Evolutionary conservation across 2,797 vertebrate genomes (phyloP).

Genomic region (Acanthurus leucopareius): DNA sequence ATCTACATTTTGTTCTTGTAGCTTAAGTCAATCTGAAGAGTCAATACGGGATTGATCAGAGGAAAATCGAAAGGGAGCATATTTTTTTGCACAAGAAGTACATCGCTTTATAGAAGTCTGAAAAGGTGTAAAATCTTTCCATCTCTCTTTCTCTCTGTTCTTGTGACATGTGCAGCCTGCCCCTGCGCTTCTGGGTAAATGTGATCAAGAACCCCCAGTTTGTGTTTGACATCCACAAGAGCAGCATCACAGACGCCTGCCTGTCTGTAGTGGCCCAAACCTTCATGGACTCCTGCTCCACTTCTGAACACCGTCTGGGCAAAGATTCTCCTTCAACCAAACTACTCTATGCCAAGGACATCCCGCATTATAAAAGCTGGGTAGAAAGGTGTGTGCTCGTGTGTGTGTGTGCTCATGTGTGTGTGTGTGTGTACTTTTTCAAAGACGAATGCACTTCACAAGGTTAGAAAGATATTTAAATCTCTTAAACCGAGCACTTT

Average conservation of each 20-base stretch:
- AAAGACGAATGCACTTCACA: not conserved
- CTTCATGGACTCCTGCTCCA: slow-evolving; percentile 98
- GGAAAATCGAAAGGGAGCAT: not conserved
- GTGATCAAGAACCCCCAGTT: slow-evolving; percentile 99
- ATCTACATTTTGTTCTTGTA: slow-evolving; percentile 1
- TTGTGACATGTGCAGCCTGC: slow-evolving; percentile 84
- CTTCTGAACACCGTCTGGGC: slow-evolving; percentile 94
- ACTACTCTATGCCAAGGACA: slow-evolving; percentile 96
- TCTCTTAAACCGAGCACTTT: not conserved
- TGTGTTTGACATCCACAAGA: slow-evolving; percentile 97
- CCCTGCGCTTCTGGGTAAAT: slow-evolving; percentile 97
- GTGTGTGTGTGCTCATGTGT: not conserved
- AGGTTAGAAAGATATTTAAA: not conserved
- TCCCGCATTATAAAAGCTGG: slow-evolving; percentile 97
- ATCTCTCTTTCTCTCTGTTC: not conserved
- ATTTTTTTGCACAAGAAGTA: not conserved
- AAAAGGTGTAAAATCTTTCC: not conserved
- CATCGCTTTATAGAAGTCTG: not conserved
- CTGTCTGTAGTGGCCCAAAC: slow-evolving; percentile 97
- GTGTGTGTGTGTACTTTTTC: not conserved
- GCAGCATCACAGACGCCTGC: slow-evolving; percentile 96
- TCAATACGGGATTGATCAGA: not conserved
- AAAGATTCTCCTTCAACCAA: slow-evolving; percentile 97
- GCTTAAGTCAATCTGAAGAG: slow-evolving; percentile 12
- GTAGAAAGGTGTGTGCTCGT: slow-evolving; percentile 89